Base-by-base conservation (phyloP, 2,113 vertebrate genomes). In the Cochlearius cochlearius region DNA sequence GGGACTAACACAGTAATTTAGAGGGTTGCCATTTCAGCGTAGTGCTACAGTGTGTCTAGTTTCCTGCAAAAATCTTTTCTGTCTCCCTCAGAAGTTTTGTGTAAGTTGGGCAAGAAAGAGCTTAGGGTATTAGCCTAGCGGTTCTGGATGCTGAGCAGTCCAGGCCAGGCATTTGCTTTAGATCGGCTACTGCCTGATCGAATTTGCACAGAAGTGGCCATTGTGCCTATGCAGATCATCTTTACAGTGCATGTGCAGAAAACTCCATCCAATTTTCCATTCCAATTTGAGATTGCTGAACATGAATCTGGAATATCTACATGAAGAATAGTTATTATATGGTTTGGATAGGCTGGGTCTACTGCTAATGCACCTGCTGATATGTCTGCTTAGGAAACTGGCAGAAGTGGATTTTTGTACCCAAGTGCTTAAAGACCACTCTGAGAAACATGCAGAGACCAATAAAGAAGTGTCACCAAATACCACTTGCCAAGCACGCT, bases 111-210 rank as follows among this genome's bases (percentile, higher is more conserved):
- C 38, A 64, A 50, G 32, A 45, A 50, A 45, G 69, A 75, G 11
- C 30, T 56, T 38, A 21, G 13, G 16, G 20, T 38, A 17, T 71
- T 87, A 71, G 7, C 15, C 15, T 56, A 50, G 26, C 5, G 4
- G 9, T 58, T 38, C 4, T 64, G 27, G 11, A 34, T 39, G 19
- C 56, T 58, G 69, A 29, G 23, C 50, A 36, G 47, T 12, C n/a
- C 29, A 29, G 60, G 22, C 41, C 52, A 59, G 53, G 22, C 27
- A 58, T 32, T 23, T 63, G 41, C 15, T 69, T 43, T 62, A 62
- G 34, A 41, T 29, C 0, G 3, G 6, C 22, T 50, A 4, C 26
- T 21, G 13, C 4, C 13, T n/a, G 23, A 29, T 62, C 1, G 5
- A 43, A 63, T 22, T 25, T 38, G 41, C 27, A 38, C 6, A 25